phyloP scores from a whole-genome alignment of 2,888 invertebrate species.

The Spicauda simplicius region DNA sequence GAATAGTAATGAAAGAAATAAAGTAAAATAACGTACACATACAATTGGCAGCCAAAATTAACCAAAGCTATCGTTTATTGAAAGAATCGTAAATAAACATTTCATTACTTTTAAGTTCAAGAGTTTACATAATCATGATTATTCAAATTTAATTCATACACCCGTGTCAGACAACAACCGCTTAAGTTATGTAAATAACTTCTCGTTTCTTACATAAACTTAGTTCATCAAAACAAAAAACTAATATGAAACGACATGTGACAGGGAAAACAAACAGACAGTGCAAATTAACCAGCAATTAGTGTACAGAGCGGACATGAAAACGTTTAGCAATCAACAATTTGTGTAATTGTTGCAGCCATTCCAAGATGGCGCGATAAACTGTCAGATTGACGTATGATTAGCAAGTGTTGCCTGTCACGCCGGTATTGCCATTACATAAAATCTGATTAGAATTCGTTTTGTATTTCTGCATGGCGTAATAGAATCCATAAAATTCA shows the following conservation, averaged over 20 bases:
- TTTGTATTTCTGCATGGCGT: constrained; percentile 19
- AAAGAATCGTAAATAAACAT: too few species aligned
- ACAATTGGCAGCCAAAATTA: too few species aligned
- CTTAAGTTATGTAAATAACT: background rate
- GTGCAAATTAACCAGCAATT: constrained; percentile 36
- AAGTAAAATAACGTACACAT: too few species aligned
- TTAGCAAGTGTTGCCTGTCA: constrained; percentile 33
- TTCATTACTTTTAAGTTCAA: too few species aligned
- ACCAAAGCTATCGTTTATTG: too few species aligned
- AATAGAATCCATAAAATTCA: constrained; percentile 26
- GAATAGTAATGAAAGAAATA: too few species aligned
- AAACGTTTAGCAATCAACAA: constrained; percentile 42
- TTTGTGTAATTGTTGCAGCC: constrained; percentile 53
- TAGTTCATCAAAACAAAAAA: constrained; percentile 29
- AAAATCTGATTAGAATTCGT: constrained; percentile 33
- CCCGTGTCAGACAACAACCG: background rate
- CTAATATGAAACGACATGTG: constrained; percentile 33
- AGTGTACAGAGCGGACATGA: constrained; percentile 36
- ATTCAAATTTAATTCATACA: constrained; percentile 8
- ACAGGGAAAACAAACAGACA: constrained; percentile 34
- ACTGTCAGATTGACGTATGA: constrained; percentile 56
- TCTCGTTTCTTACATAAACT: background rate
- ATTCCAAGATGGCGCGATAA: constrained; percentile 50
- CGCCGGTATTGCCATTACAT: constrained; percentile 26
- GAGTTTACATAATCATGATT: background rate